phyloP scores from a whole-genome alignment of 1,140 invertebrate genomes.

The Megalonaias nervosa region DNA sequence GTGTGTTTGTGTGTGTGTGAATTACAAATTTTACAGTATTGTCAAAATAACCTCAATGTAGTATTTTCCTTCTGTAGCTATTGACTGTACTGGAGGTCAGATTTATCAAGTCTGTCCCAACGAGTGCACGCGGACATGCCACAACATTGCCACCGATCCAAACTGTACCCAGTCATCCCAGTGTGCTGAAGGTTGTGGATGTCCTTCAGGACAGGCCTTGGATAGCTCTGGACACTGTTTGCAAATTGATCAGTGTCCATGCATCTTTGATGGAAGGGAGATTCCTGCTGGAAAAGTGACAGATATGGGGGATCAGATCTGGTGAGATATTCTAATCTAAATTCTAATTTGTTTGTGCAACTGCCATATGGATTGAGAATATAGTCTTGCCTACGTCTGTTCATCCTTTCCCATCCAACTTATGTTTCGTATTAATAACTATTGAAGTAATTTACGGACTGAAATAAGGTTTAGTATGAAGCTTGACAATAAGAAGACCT shows the following conservation, averaged over 20 bases:
- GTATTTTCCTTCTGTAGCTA: constrained; percentile 30
- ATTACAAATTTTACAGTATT: too few species aligned
- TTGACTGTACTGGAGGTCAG: constrained; percentile 81
- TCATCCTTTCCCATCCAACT: neutral
- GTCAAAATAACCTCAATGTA: neutral
- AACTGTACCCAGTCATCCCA: constrained; percentile 74
- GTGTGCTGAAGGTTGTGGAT: constrained; percentile 92
- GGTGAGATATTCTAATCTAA: constrained; percentile 72
- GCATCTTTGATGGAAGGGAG: constrained; percentile 80
- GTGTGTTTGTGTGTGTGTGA: too few species aligned
- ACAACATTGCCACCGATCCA: constrained; percentile 75
- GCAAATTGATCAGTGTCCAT: constrained; percentile 83
- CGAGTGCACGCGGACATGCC: constrained; percentile 81
- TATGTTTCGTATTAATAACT: neutral
- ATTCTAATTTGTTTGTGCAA: too few species aligned
- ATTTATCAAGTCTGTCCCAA: constrained; percentile 85
- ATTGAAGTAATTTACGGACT: too few species aligned
- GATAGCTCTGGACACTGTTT: constrained; percentile 83
- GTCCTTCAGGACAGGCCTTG: constrained; percentile 83
- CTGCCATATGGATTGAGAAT: too few species aligned
- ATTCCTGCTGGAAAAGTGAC: constrained; percentile 84
- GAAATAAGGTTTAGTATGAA: too few species aligned
- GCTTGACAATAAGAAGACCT: too few species aligned
- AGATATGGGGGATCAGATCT: constrained; percentile 69
- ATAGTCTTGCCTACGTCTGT: too few species aligned